These are phyloP conservation scores for Gisinianus flammeolus DNA, from an alignment of 2,888 invertebrate species.

Conservation along the genomic window DNA sequence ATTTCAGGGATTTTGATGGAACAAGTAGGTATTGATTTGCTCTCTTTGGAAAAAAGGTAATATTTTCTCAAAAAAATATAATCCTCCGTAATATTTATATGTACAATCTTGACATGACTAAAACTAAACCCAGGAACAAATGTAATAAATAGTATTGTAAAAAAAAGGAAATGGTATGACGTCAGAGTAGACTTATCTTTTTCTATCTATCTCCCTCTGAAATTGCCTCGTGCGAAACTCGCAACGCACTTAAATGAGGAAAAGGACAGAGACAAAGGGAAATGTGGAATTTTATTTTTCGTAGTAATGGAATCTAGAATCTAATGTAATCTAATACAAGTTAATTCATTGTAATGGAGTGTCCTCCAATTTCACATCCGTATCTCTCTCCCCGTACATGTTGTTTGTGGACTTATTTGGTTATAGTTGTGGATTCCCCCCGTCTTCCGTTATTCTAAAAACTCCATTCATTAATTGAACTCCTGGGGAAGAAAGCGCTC, in stretches of 20 bases:
- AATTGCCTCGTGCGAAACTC: background rate
- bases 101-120: too few species aligned
- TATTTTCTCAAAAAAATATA: background rate
- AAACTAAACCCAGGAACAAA: too few species aligned
- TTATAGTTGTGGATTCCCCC: too few species aligned
- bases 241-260: background rate
- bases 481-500: background rate
- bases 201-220: background rate
- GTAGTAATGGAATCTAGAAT: background rate
- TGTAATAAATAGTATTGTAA: too few species aligned
- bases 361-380: background rate
- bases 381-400: background rate
- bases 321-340: constrained; percentile 6
- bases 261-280: too few species aligned
- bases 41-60: constrained; percentile 66
- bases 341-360: constrained; percentile 14
- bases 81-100: background rate
- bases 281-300: too few species aligned
- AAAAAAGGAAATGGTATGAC: too few species aligned
- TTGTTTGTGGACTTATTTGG: background rate
- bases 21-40: constrained; percentile 65
- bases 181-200: too few species aligned
- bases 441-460: background rate
- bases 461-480: constrained; percentile 12
- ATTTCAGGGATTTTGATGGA: constrained; percentile 60